Percentiles rank a stretch among this genome's conserved stretches.
Evolutionary conservation across 1,140 invertebrate genomes (phyloP).

Genomic region (Drosophila rhopaloa): DNA sequence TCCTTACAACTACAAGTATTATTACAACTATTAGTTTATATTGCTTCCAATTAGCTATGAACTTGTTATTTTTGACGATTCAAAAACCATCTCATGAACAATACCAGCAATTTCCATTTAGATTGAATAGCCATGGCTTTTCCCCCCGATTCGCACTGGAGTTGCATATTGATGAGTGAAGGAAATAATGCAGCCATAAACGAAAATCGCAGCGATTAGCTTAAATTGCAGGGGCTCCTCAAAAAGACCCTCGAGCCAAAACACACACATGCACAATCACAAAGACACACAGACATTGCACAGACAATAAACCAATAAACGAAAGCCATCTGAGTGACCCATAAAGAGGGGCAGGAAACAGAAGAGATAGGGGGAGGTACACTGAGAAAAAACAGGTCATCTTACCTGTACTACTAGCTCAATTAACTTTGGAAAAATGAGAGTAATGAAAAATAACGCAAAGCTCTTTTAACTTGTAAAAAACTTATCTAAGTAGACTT

Average conservation of each 20-base stretch:
- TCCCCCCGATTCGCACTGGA: conserved; percentile 16
- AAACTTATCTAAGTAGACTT: no score
- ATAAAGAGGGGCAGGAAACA: conserved; percentile 36
- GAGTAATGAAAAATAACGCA: no score
- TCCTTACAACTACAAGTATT: conserved; percentile 1
- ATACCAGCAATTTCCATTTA: conserved; percentile 21
- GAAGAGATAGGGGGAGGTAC: not conserved
- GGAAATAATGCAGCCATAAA: conserved; percentile 61
- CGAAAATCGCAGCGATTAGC: conserved; percentile 71
- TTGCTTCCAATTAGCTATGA: conserved; percentile 44
- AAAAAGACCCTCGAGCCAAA: conserved; percentile 49
- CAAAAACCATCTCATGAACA: not conserved
- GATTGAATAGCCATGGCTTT: conserved; percentile 24
- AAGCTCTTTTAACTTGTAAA: no score
- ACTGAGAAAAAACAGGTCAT: conserved; percentile 14
- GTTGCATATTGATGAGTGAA: conserved; percentile 8
- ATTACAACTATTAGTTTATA: conserved; percentile 34
- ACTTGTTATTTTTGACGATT: not conserved
- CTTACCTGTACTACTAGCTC: not conserved
- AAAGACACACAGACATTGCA: conserved; percentile 39
- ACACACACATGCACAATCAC: conserved; percentile 6
- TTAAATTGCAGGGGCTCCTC: conserved; percentile 74
- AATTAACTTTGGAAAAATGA: no score
- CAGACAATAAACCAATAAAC: conserved; percentile 80
- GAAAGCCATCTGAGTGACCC: conserved; percentile 58